Conservation (phyloP, 2,888 invertebrate species). For the Dromius quadrimaculatus region DNA sequence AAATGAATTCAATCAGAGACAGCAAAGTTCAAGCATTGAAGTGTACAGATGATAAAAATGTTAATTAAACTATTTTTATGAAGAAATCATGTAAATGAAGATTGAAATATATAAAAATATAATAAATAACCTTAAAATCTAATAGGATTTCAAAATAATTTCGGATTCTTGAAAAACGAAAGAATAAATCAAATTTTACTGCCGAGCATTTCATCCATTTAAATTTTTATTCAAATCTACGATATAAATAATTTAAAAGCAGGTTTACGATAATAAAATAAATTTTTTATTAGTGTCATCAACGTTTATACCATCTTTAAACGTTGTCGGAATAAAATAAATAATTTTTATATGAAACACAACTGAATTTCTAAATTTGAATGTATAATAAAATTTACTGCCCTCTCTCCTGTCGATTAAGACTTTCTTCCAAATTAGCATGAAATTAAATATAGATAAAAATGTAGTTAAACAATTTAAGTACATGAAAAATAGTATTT, state of each 20-base stretch:
- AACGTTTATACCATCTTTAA: not conserved
- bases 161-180: too few species aligned
- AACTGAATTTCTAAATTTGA: not conserved
- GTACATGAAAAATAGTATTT: constrained; percentile 15
- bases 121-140: too few species aligned
- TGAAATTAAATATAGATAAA: constrained; percentile 20
- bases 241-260: constrained; percentile 32
- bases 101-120: too few species aligned
- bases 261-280: constrained; percentile 32
- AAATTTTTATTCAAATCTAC: too few species aligned
- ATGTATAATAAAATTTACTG: not conserved
- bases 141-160: too few species aligned
- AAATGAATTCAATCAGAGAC: too few species aligned
- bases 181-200: too few species aligned
- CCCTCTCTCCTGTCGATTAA: not conserved
- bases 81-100: too few species aligned
- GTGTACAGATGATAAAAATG: too few species aligned
- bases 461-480: constrained; percentile 1
- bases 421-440: constrained; percentile 14
- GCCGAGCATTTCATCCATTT: too few species aligned
- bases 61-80: too few species aligned
- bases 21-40: too few species aligned
- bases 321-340: not conserved
- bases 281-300: constrained; percentile 18
- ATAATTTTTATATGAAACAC: not conserved